Evolutionary conservation across 2,113 vertebrate genomes (phyloP), one percentile per base, ranked within the genome.

Genomic region (Paraplagusia blochii): DNA sequence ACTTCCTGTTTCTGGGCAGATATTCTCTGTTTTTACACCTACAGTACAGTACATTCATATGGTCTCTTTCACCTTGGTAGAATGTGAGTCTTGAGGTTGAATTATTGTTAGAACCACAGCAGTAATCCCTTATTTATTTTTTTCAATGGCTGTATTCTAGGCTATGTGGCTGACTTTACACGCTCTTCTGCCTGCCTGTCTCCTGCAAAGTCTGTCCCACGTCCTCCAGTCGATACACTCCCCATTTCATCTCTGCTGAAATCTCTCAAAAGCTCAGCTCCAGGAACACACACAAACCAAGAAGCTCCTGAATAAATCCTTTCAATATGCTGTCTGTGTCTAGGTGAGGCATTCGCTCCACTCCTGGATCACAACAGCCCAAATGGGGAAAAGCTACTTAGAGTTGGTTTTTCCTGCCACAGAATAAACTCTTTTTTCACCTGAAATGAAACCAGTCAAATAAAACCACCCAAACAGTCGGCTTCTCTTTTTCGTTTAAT

Each of bases 291-390:
- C 48, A 53, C 48, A 52, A 43, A 40, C 46, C n/a, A 58, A 74
- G 56, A 65, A 74, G 60, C 63, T 55, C 61, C 61, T 46, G 36
- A 75, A 73, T 76, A 75, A 74, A 77, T 83, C 66, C 74, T 53
- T 64, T 76, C 75, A 80, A 47, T 74, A 63, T 65, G 16, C 48
- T 52, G n/a, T n/a, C 58, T 17, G 36, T 75, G 74, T 72, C 44
- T 70, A n/a, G 52, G 50, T 57, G 63, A 73, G 65, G 44, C 9
- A 14, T 33, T 65, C 35, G 9, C 66, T 48, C 14, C 53, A 55
- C 56, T 10, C 52, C 69, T 42, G 66, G 66, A 71, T 66, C 62
- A 60, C 61, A 67, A 42, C 54, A n/a, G 35, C 29, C 1, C 38
- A 50, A 64, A 70, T 53, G 39, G 11, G 64, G 47, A 59, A 48